phyloP scores from a whole-genome alignment of 2,797 vertebrate species.

The Gymnoscopelus braueri region DNA sequence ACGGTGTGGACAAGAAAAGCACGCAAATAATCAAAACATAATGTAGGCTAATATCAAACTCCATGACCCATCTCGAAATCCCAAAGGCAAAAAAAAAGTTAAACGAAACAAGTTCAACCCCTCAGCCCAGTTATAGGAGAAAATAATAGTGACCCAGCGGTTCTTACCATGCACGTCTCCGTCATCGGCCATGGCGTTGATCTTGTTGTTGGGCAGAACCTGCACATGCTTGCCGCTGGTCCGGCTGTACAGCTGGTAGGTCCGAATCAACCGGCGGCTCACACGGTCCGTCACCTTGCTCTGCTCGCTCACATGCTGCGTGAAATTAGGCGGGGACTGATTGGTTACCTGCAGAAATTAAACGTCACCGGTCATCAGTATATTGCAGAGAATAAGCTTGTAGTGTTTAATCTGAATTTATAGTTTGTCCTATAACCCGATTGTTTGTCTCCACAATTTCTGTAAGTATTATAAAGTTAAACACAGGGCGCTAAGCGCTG shows the following conservation, averaged over 20 bases:
- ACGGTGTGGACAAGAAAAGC: too few species aligned
- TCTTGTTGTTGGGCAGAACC: conserved; percentile 97
- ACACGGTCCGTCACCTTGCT: conserved; percentile 98
- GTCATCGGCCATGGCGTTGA: conserved; percentile 99
- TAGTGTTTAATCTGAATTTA: neutral
- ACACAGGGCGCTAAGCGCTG: conserved; percentile 3
- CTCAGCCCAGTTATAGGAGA: too few species aligned
- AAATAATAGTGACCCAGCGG: too few species aligned
- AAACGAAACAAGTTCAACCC: too few species aligned
- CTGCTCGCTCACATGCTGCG: conserved; percentile 99
- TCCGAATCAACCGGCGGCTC: conserved; percentile 96
- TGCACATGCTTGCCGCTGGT: conserved; percentile 99
- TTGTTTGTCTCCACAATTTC: too few species aligned
- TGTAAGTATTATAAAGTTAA: neutral
- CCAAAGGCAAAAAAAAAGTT: too few species aligned
- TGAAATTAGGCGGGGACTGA: conserved; percentile 99
- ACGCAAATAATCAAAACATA: too few species aligned
- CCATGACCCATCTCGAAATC: too few species aligned
- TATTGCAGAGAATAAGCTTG: conserved; percentile 40
- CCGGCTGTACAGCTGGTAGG: conserved; percentile 99
- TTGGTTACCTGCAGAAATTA: conserved; percentile 99
- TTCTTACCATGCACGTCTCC: conserved; percentile 93
- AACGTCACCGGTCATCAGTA: conserved; percentile 79
- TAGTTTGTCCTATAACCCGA: too few species aligned
- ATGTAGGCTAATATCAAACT: too few species aligned